Evolutionary conservation across 2,113 vertebrate species (phyloP).

Genomic region (Oceanites oceanicus): DNA sequence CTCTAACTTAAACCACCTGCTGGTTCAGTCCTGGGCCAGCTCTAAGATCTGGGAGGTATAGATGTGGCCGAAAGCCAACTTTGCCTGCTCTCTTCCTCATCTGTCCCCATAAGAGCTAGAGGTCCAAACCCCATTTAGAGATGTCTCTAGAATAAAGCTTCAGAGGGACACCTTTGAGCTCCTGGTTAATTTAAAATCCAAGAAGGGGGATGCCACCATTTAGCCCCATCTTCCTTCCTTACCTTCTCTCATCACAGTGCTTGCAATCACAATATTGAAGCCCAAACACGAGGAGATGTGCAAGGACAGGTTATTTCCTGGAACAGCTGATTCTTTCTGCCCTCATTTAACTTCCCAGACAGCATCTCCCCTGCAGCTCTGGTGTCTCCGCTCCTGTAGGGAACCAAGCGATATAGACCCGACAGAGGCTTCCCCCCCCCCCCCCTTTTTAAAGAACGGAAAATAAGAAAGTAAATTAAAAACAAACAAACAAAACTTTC

Average conservation of each 20-base stretch:
- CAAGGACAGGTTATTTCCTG: conserved; percentile 40
- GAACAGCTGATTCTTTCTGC: neutral
- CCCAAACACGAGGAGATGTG: neutral
- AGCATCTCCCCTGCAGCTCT: neutral
- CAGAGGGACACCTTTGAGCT: neutral
- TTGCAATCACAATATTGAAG: neutral
- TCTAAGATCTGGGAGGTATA: conserved; percentile 35
- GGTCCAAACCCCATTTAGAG: neutral
- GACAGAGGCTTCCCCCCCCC: rapidly evolving
- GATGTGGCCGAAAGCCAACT: neutral
- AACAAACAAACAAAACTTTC: neutral
- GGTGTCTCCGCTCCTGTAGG: neutral
- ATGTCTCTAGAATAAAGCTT: neutral
- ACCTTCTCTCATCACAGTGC: neutral
- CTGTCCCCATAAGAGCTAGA: neutral
- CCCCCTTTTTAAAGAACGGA: neutral
- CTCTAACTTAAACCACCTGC: conserved; percentile 65
- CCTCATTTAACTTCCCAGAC: neutral
- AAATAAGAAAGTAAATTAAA: neutral
- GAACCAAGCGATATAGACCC: rapidly evolving
- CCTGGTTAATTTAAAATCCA: neutral
- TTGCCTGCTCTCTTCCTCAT: neutral
- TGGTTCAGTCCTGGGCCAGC: conserved; percentile 31
- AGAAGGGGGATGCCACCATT: neutral
- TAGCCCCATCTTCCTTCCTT: neutral